Conservation (phyloP, 2,888 invertebrate species). For the Ecliptopera silaceata region DNA sequence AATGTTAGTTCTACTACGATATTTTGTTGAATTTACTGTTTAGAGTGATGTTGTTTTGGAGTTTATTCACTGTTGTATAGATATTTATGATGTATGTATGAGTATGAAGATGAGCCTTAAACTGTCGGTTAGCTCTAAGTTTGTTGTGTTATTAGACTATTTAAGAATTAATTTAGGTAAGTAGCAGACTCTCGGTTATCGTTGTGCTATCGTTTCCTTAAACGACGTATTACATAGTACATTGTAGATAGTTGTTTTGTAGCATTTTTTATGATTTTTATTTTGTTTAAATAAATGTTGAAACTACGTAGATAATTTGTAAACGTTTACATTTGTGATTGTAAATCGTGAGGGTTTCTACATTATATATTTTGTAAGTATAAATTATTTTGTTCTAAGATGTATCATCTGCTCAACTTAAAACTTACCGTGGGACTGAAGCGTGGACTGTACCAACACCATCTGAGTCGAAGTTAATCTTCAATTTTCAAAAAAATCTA, state of each 20-base stretch:
- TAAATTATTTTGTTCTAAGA: slow-evolving; percentile 76
- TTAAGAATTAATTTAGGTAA: slow-evolving; percentile 54
- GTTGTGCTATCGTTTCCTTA: slow-evolving; percentile 56
- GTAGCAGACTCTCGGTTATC: slow-evolving; percentile 54
- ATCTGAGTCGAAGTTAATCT: slow-evolving; percentile 21
- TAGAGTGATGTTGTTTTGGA: slow-evolving; percentile 67
- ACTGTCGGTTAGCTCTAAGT: slow-evolving; percentile 70
- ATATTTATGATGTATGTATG: slow-evolving; percentile 66
- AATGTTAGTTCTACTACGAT: slow-evolving; percentile 59
- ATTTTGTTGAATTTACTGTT: slow-evolving; percentile 73
- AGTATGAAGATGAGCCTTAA: slow-evolving; percentile 73
- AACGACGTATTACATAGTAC: slow-evolving; percentile 42
- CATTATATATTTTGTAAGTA: slow-evolving; percentile 77
- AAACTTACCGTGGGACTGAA: slow-evolving; percentile 74
- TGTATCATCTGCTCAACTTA: slow-evolving; percentile 80
- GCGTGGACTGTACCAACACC: slow-evolving; percentile 29
- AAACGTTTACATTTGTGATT: slow-evolving; percentile 66
- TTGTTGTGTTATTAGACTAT: slow-evolving; percentile 69
- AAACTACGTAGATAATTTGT: slow-evolving; percentile 69
- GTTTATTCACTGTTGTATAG: slow-evolving; percentile 79
- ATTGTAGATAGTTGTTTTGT: slow-evolving; percentile 47
- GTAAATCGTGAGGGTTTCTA: slow-evolving; percentile 60
- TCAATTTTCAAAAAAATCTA: slow-evolving; percentile 45
- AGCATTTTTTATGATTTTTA: slow-evolving; percentile 53
- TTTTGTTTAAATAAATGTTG: slow-evolving; percentile 57